Evolutionary conservation across 2,888 invertebrate genomes (phyloP), one percentile per base, ranked within the genome.

Genomic region (Philaethria dido): DNA sequence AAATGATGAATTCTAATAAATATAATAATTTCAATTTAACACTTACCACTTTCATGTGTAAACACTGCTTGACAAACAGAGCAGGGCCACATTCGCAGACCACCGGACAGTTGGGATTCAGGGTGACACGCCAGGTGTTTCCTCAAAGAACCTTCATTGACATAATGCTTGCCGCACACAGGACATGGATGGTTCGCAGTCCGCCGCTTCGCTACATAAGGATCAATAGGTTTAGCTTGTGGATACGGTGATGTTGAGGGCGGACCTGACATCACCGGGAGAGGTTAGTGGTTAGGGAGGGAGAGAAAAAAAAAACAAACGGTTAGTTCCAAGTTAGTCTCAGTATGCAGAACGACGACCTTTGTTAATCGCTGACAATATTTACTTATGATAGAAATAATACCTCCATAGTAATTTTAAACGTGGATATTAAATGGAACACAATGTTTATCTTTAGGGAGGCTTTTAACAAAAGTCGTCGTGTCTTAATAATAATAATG

Each of bases 131-230:
- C 97, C 80, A 98, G 94, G 89, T 98, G 98, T 90, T 98, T 77
- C 83, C 98, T 94, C 81, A 98, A 92, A 75, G 97, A 97, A 71
- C 98, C 98, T 89, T 98, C 98, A 92, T 98, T 98, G 77, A 98
- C 98, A 91, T 98, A 98, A 89, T 98, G 98, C 92, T 98, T 98
- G 76, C 98, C 98, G 90, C 98, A 98, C 52, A 98, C 97, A 22
- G 98, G 98, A 85, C 98, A 98, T 62, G 98, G 98, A 88, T 98
- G 98, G 91, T 98, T 98, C 78, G 98, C 98, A 78, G 97, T 97
- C 93, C 98, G 94, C 93, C 98, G 95, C 94, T 98, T 98, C 88
- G 97, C 97, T 95, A 97, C 94, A 94, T 96, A 97, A 93, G 95
- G 95, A 93, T 96, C 96, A 88, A 93, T 93, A 81, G 93, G 84